These are phyloP conservation scores for Hozukius guyotensis DNA, from an alignment of 2,797 vertebrate genomes.

Conservation along the genomic window DNA sequence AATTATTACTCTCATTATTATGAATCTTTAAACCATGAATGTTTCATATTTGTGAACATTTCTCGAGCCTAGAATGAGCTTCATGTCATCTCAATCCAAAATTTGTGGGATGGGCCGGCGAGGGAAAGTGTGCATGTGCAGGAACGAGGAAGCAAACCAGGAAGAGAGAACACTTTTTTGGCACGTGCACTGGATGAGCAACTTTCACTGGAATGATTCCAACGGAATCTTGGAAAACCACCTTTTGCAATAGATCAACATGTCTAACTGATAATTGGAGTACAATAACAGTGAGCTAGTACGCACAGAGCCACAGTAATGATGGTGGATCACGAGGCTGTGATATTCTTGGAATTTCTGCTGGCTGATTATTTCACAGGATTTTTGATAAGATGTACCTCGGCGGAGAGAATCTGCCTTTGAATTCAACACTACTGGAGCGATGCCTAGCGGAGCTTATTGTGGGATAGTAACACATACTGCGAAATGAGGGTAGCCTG, in stretches of 20 bases:
- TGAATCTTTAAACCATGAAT: background rate
- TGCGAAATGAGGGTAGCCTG: background rate
- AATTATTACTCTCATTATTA: background rate
- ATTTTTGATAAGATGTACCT: constrained; percentile 21
- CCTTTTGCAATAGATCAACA: background rate
- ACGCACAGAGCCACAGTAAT: background rate
- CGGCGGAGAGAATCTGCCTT: constrained; percentile 9
- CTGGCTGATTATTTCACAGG: constrained; percentile 21
- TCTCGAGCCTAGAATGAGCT: background rate
- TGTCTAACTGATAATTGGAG: background rate
- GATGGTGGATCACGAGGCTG: background rate
- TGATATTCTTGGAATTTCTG: background rate
- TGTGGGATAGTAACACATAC: constrained; percentile 1
- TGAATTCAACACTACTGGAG: constrained; percentile 20
- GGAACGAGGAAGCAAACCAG: background rate
- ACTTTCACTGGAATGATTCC: background rate
- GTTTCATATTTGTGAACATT: background rate
- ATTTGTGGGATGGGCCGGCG: background rate
- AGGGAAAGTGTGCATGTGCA: background rate
- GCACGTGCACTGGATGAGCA: background rate
- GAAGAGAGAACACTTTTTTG: background rate
- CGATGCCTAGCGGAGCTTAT: background rate
- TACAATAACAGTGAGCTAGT: background rate
- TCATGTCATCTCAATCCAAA: background rate
- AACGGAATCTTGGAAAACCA: background rate